Base-by-base conservation (phyloP, 1,140 invertebrate genomes). In the Halyomorpha halys region DNA sequence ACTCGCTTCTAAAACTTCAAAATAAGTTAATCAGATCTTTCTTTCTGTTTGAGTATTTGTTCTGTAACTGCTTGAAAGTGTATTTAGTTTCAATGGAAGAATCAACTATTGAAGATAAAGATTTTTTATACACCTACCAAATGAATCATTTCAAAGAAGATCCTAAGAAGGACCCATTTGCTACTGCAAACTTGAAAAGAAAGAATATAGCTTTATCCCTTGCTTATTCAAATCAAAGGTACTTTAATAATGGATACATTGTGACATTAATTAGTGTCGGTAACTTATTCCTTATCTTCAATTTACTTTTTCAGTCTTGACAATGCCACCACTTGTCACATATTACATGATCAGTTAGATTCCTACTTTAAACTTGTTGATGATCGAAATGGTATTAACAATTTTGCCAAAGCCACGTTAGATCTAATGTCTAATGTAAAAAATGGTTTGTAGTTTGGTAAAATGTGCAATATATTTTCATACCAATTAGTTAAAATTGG, bases 371-470 rank as follows among this genome's bases (percentile, higher is more conserved):
- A 27, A 16, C 21, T 53, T n/a, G 45, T 63, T 14, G 62, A 63
- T n/a, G 18, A 63, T 25, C 30, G 62, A 51, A 54, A 53, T 18
- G 49, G 49, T 9, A 27, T 63, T 21, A 63, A 63, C 45, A 63
- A 63, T n/a, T 63, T 53, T 63, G 62, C 62, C 9, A 49, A 45
- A 53, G 47, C 45, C 3, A 49, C 62, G 1, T 16, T 49, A n/a
- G 30, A 34, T 54, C 62, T 63, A 2, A 14, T 49, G 25, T 3
- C 25, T 21, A 54, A 63, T 63, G 49, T 53, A 30, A 63, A 27
- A 49, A 63, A 53, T 54, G 49, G 62, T 63, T n/a, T 14, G 18
- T 62, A 25, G 3, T 49, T 8, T 39, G 1, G 5, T n/a, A 16
- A 19, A 49, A 18, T 49, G 6, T 49, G 14, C n/a, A 18, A 47